Evolutionary conservation across 2,888 invertebrate species (phyloP).

Genomic region (Acanthosepion esculentum): DNA sequence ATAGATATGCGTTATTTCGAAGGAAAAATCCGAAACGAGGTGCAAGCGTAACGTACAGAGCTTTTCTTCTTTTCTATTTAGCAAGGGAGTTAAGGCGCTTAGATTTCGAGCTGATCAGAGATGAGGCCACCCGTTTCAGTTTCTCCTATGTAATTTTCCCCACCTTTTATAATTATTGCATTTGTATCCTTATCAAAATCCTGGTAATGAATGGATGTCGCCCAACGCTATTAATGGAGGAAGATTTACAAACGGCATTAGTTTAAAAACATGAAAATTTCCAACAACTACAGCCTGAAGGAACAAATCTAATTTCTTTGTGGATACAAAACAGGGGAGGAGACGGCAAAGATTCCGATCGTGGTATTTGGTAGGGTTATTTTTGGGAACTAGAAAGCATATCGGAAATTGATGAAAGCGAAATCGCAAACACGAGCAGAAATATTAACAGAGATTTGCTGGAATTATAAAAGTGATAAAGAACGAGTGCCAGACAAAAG

Average conservation of each 20-base stretch:
- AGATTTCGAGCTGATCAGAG: neutral
- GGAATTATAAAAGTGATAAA: neutral
- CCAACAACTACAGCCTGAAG: neutral
- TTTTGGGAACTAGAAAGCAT: neutral
- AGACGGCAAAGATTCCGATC: neutral
- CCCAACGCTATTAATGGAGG: neutral
- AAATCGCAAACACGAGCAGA: neutral
- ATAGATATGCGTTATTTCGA: neutral
- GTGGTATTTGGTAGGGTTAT: neutral
- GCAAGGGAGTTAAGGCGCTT: neutral
- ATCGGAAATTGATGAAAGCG: neutral
- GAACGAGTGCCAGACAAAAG: neutral
- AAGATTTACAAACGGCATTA: neutral
- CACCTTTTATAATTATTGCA: neutral
- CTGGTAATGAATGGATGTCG: neutral
- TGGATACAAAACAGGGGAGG: neutral
- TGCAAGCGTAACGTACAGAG: neutral
- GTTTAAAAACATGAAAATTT: neutral
- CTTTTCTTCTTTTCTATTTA: neutral
- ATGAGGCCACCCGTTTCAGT: neutral
- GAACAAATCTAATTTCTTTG: neutral
- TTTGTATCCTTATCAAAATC: neutral
- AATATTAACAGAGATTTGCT: neutral
- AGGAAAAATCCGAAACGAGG: neutral
- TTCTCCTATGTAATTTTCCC: neutral